Evolutionary conservation across 2,113 vertebrate genomes (phyloP).

Genomic region (Hemicordylus capensis): DNA sequence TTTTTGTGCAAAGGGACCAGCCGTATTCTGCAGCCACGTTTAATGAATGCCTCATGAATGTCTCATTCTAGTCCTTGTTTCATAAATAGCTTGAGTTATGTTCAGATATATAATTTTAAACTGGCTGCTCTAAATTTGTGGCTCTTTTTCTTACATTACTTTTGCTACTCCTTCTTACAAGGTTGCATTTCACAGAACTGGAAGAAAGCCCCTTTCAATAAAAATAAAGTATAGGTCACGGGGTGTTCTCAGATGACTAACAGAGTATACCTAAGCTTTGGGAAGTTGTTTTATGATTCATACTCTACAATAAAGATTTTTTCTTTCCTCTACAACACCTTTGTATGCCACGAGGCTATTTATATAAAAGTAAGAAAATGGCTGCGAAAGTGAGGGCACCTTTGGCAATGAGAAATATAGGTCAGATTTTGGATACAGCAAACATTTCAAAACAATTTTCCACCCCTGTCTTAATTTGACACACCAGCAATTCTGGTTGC

Average conservation of each 20-base stretch:
- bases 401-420: not conserved
- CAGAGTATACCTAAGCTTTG: not conserved
- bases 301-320: not conserved
- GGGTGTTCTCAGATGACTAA: not conserved
- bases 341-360: not conserved
- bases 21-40: not conserved
- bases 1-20: not conserved
- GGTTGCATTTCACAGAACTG: constrained; percentile 17
- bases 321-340: constrained; percentile 18
- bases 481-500: constrained; percentile 11
- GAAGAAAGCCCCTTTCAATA: constrained; percentile 4
- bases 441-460: constrained; percentile 21
- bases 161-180: constrained; percentile 21
- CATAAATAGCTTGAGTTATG: constrained; percentile 33
- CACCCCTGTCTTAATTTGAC: constrained; percentile 29
- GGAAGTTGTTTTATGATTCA: constrained; percentile 13
- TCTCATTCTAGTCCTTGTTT: constrained; percentile 18
- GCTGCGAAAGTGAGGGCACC: not conserved
- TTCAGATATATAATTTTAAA: constrained; percentile 11
- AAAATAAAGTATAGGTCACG: not conserved
- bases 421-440: constrained; percentile 10
- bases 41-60: constrained; percentile 13
- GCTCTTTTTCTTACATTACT: constrained; percentile 5
- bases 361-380: constrained; percentile 1
- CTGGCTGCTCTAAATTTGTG: not conserved